Evolutionary conservation across 1,140 invertebrate species (phyloP).

Genomic region (Onthophagus taurus): DNA sequence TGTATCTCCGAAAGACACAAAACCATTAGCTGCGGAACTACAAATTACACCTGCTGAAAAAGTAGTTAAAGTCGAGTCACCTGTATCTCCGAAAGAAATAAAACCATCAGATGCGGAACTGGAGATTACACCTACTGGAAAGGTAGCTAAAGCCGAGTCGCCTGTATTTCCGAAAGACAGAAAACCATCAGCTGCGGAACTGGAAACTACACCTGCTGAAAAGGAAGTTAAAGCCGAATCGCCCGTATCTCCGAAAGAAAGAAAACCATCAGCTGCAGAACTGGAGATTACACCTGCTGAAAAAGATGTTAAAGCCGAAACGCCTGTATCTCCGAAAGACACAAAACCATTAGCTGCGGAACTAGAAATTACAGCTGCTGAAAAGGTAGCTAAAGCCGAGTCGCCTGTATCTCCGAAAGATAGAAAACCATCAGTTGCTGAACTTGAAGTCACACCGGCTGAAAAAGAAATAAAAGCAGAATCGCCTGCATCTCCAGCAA

Average conservation of each 20-base stretch:
- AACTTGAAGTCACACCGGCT: no score
- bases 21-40: not conserved
- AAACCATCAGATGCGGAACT: not conserved
- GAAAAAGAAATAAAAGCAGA: no score
- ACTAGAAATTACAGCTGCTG: no score
- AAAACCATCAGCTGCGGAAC: not conserved
- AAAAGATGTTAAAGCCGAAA: not conserved
- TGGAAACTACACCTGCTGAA: not conserved
- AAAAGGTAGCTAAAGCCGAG: no score
- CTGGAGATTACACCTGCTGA: not conserved
- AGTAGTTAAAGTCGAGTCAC: slow-evolving; percentile 4
- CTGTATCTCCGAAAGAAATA: not conserved
- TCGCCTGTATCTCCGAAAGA: no score
- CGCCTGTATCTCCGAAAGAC: not conserved
- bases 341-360: not conserved
- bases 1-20: slow-evolving; percentile 2
- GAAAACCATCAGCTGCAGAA: not conserved
- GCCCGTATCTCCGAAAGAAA: not conserved
- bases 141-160: slow-evolving; percentile 1
- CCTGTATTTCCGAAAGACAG: not conserved
- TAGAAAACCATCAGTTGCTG: no score
- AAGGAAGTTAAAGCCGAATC: not conserved
- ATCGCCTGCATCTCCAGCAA: no score
- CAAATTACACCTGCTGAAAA: not conserved
- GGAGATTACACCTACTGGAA: not conserved